Evolutionary conservation across 2,797 vertebrate genomes (phyloP).

Genomic region (Chromis chromis): DNA sequence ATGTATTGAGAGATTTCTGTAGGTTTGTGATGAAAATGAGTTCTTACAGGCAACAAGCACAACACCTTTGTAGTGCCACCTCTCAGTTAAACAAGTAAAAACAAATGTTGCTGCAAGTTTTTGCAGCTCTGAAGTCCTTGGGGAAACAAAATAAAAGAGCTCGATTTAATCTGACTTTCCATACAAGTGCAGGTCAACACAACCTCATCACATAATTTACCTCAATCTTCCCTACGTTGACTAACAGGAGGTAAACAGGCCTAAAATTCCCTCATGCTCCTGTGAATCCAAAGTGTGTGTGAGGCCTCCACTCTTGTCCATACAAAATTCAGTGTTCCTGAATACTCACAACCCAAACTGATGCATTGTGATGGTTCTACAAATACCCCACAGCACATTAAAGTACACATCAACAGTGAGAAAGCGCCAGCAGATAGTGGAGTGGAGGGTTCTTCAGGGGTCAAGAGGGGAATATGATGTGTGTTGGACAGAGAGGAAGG

Average conservation of each 20-base stretch:
- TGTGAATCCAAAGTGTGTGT: constrained; percentile 14
- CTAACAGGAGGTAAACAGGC: constrained; percentile 41
- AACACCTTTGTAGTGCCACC: constrained; percentile 86
- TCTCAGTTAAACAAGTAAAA: constrained; percentile 71
- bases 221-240: constrained; percentile 78
- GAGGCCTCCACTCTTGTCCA: constrained; percentile 12
- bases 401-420: constrained; percentile 53
- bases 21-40: constrained; percentile 94
- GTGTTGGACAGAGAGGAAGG: constrained; percentile 55
- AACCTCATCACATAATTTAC: constrained; percentile 88
- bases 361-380: constrained; percentile 39
- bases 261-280: constrained; percentile 33
- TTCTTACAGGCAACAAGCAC: constrained; percentile 90
- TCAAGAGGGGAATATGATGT: constrained; percentile 66
- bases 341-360: constrained; percentile 42
- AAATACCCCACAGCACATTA: constrained; percentile 37
- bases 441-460: constrained; percentile 61
- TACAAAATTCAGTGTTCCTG: not conserved
- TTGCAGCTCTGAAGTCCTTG: not conserved
- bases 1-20: constrained; percentile 83
- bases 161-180: constrained; percentile 90
- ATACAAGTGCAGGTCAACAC: constrained; percentile 88
- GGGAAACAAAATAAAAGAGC: not conserved
- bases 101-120: not conserved
- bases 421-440: constrained; percentile 45